Conservation (phyloP, 2,888 invertebrate species). For the Metopia argyrocephala region DNA sequence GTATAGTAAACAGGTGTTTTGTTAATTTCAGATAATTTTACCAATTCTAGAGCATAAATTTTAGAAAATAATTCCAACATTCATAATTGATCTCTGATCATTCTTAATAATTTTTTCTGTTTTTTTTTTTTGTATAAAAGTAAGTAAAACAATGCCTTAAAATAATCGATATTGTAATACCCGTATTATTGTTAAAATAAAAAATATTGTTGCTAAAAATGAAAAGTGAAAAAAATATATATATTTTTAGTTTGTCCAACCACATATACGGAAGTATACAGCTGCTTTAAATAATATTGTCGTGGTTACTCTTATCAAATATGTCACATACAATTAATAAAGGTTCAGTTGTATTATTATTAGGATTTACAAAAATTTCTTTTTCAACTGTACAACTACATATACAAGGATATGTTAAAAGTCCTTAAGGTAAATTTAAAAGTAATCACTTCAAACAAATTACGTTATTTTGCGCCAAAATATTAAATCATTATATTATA, state of each 20-base stretch:
- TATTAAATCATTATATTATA: neutral
- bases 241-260: no score
- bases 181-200: neutral
- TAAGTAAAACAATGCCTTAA: no score
- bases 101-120: no score
- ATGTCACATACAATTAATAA: constrained; percentile 37
- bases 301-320: constrained; percentile 8
- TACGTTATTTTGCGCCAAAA: constrained; percentile 37
- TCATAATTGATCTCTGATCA: no score
- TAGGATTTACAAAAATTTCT: neutral
- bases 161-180: neutral
- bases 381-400: neutral
- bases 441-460: constrained; percentile 30
- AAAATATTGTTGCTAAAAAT: neutral
- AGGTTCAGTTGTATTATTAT: constrained; percentile 5
- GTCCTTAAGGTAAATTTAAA: constrained; percentile 45
- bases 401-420: constrained; percentile 16
- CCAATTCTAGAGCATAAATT: no score
- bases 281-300: constrained; percentile 27
- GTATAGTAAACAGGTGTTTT: no score
- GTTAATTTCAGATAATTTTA: no score
- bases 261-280: constrained; percentile 1
- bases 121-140: no score
- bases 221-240: no score
- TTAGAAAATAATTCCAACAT: no score